Conservation (phyloP, 1,140 invertebrate genomes). For the Nasonia vitripennis region DNA sequence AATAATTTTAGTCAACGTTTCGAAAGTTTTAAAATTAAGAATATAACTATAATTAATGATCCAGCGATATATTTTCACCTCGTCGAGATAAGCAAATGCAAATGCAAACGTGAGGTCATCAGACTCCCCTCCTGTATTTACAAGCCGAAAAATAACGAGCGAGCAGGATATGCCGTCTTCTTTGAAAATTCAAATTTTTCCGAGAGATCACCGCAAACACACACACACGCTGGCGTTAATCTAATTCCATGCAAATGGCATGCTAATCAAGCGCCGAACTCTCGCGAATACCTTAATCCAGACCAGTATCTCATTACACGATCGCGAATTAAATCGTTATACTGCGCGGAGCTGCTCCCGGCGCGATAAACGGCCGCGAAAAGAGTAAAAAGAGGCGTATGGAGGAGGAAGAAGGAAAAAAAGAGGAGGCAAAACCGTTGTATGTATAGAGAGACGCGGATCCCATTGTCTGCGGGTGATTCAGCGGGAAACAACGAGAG, state of each 20-base stretch:
- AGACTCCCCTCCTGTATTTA: too few relatives aligned
- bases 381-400: constrained; percentile 10
- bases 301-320: constrained; percentile 22
- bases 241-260: constrained; percentile 44
- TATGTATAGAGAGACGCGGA: neutral
- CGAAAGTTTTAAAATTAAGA: too few relatives aligned
- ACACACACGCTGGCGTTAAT: neutral
- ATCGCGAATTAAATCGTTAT: constrained; percentile 33
- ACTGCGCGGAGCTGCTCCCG: neutral
- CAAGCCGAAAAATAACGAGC: too few relatives aligned
- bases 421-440: neutral
- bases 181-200: too few relatives aligned
- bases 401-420: neutral
- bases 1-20: too few relatives aligned
- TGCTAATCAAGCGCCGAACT: constrained; percentile 29
- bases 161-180: too few relatives aligned
- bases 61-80: too few relatives aligned
- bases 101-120: too few relatives aligned
- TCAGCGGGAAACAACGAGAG: constrained; percentile 50
- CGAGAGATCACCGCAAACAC: neutral
- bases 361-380: neutral
- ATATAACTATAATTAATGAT: too few relatives aligned
- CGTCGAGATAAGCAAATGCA: too few relatives aligned
- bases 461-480: constrained; percentile 32
- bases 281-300: constrained; percentile 4